Conservation (phyloP, 64 coral and sea anemone genomes). For the Porites australiensis region DNA sequence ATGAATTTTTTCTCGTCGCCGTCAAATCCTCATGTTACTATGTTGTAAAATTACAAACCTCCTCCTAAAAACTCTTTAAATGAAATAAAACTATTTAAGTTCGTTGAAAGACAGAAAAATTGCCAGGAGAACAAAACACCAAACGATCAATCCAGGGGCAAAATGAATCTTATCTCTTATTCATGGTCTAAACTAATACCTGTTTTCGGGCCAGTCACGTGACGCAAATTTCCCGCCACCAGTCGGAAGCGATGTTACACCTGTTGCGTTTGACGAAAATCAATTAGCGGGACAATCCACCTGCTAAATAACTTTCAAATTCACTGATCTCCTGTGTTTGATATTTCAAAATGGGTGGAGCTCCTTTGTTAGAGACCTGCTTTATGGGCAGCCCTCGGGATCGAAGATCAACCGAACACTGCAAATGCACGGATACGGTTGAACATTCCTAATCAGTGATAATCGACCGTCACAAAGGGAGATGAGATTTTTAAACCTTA, state of each 20-base stretch:
- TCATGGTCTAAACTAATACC: constrained; percentile 36
- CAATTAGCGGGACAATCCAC: constrained; percentile 25
- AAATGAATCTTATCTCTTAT: constrained; percentile 58
- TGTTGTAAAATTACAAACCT: neutral
- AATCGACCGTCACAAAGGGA: too few species aligned
- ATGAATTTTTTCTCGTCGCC: neutral
- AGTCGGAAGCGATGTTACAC: constrained; percentile 31
- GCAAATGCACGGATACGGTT: neutral
- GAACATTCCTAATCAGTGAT: neutral
- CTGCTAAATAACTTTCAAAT: constrained; percentile 32
- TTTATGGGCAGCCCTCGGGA: neutral
- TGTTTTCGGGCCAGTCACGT: constrained; percentile 7
- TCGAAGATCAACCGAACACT: constrained; percentile 29
- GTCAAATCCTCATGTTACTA: constrained; percentile 20
- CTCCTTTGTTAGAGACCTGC: constrained; percentile 14
- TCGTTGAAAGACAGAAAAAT: neutral
- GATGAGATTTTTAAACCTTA: too few species aligned
- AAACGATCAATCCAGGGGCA: neutral
- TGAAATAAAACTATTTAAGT: neutral
- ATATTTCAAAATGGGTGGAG: constrained; percentile 16
- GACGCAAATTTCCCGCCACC: constrained; percentile 28
- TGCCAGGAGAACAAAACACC: constrained; percentile 31
- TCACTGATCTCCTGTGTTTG: constrained; percentile 22
- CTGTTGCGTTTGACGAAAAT: constrained; percentile 27
- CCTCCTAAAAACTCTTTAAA: neutral